A percentile compares a stretch with the other conserved stretches of the same genome.
These are phyloP conservation scores for Pollenia angustigena DNA, from an alignment of 2,888 invertebrate species.

Conservation along the genomic window DNA sequence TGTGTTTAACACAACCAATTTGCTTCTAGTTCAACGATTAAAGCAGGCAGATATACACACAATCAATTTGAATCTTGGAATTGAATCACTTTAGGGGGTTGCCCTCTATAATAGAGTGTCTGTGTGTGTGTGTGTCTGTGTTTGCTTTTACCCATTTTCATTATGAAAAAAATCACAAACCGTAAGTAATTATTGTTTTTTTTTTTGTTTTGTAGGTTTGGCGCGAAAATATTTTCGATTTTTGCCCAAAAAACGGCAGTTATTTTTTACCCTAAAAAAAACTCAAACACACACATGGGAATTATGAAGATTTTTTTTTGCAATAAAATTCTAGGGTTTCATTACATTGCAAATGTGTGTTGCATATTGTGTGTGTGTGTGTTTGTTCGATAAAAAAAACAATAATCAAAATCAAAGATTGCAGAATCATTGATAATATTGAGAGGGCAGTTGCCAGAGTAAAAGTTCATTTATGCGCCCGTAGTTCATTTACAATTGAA, in stretches of 20 bases:
- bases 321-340: constrained; percentile 61
- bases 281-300: neutral
- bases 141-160: neutral
- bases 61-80: neutral
- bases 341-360: constrained; percentile 18
- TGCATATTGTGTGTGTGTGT: neutral
- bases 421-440: constrained; percentile 69
- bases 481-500: constrained; percentile 59
- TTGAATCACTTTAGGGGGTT: constrained; percentile 64
- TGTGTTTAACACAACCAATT: constrained; percentile 39
- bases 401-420: constrained; percentile 41
- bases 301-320: constrained; percentile 10
- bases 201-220: constrained; percentile 59
- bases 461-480: constrained; percentile 57
- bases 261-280: constrained; percentile 63
- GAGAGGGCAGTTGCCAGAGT: constrained; percentile 53
- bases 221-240: constrained; percentile 70
- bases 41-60: neutral
- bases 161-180: constrained; percentile 50
- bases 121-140: neutral
- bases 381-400: neutral
- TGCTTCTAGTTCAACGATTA: constrained; percentile 51
- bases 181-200: constrained; percentile 62
- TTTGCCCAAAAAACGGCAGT: constrained; percentile 69
- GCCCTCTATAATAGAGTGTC: constrained; percentile 38